Evolutionary conservation across 2,113 vertebrate species (phyloP).

Genomic region (Trematocara zebra): DNA sequence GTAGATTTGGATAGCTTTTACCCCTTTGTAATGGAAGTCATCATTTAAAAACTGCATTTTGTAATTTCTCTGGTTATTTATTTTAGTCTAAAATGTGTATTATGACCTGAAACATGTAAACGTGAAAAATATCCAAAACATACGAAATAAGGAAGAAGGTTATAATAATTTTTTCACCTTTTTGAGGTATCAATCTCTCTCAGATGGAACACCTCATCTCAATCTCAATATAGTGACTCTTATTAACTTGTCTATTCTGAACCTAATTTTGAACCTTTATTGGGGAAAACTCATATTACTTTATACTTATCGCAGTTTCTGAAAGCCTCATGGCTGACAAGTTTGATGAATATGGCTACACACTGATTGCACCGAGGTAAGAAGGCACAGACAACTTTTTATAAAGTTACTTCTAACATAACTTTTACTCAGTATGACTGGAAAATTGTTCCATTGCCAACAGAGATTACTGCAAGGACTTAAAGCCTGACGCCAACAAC

Average conservation of each 20-base stretch:
- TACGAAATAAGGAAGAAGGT: neutral
- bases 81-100: neutral
- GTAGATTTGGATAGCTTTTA: neutral
- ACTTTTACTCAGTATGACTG: neutral
- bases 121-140: neutral
- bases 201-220: neutral
- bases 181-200: neutral
- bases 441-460: slow-evolving; percentile 5
- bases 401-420: neutral
- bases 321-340: slow-evolving; percentile 83
- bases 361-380: slow-evolving; percentile 90
- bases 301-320: slow-evolving; percentile 76
- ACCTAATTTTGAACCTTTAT: neutral
- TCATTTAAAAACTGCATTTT: neutral
- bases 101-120: neutral
- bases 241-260: neutral
- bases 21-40: neutral
- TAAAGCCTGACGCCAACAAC: slow-evolving; percentile 82
- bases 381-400: slow-evolving; percentile 8
- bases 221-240: neutral
- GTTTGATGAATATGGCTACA: slow-evolving; percentile 90
- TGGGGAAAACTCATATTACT: neutral
- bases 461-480: slow-evolving; percentile 88
- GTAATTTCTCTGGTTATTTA: neutral
- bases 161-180: neutral